phyloP scores from a whole-genome alignment of 2,113 vertebrate genomes.

The Ceyx melanurus region DNA sequence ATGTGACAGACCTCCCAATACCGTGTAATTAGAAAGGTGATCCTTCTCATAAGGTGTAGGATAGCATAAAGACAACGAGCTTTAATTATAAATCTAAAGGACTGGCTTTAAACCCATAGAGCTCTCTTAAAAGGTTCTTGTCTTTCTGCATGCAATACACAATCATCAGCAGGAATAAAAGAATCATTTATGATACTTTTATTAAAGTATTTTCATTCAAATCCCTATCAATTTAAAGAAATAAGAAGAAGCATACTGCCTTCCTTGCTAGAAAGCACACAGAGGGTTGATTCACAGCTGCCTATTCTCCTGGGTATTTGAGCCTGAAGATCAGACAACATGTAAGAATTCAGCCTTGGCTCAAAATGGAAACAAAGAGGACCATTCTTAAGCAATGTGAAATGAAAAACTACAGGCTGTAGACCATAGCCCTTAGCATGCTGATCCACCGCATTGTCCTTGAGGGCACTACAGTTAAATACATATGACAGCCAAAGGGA shows the following conservation, averaged over 20 bases:
- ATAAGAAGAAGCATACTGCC: constrained; percentile 58
- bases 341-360: constrained; percentile 76
- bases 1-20: constrained; percentile 47
- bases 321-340: constrained; percentile 79
- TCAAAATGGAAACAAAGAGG: constrained; percentile 80
- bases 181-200: constrained; percentile 70
- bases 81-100: constrained; percentile 71
- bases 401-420: constrained; percentile 74
- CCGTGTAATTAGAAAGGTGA: constrained; percentile 52
- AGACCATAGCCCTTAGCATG: constrained; percentile 62
- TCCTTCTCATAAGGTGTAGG: constrained; percentile 51
- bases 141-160: constrained; percentile 58
- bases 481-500: constrained; percentile 74
- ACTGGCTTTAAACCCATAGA: constrained; percentile 50
- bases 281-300: constrained; percentile 76
- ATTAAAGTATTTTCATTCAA: constrained; percentile 72
- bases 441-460: constrained; percentile 74
- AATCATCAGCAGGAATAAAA: constrained; percentile 58
- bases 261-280: constrained; percentile 70
- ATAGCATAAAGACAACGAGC: constrained; percentile 58
- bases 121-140: constrained; percentile 33
- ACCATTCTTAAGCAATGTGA: constrained; percentile 76
- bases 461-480: constrained; percentile 75
- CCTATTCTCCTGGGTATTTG: constrained; percentile 77
- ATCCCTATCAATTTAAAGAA: constrained; percentile 73